phyloP scores from a whole-genome alignment of 2,113 vertebrate species.

The Cathartes aura region DNA sequence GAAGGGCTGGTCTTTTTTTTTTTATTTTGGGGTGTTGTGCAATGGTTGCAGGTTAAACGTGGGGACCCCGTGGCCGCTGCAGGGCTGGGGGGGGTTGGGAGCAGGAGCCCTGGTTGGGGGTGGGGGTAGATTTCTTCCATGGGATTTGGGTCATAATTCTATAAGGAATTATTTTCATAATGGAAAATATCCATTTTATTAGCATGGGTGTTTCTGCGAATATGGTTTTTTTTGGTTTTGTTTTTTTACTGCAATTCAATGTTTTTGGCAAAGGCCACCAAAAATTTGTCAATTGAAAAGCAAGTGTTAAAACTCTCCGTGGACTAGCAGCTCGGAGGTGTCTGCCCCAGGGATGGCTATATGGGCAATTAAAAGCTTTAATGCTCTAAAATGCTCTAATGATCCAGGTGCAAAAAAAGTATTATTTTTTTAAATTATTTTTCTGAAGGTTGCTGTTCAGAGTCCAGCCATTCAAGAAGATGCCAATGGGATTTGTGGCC shows the following conservation, averaged over 20 bases:
- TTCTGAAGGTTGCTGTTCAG: not conserved
- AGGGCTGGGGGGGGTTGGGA: too few relatives aligned
- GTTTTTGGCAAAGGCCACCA: not conserved
- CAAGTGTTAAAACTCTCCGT: not conserved
- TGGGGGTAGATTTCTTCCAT: rapidly evolving
- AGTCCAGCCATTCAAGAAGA: not conserved
- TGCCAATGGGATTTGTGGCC: not conserved
- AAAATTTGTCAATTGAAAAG: not conserved
- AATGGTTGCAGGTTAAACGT: rapidly evolving
- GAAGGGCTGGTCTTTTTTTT: rapidly evolving
- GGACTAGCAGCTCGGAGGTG: not conserved
- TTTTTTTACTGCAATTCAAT: not conserved
- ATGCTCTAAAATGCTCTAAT: not conserved
- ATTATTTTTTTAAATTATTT: not conserved
- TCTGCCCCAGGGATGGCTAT: not conserved
- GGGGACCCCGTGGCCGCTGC: not conserved
- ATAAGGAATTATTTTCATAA: not conserved
- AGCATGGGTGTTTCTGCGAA: not conserved
- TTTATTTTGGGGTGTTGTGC: not conserved
- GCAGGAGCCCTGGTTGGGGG: not conserved
- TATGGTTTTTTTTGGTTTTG: too few relatives aligned
- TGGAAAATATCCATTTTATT: not conserved
- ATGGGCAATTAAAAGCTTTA: not conserved
- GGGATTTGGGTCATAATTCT: not conserved
- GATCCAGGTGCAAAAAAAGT: not conserved